A percentile compares a stretch with the other conserved stretches of the same genome.
These are phyloP conservation scores for Corythornis vintsioides DNA, from an alignment of 2,113 vertebrate species.

Conservation along the genomic window DNA sequence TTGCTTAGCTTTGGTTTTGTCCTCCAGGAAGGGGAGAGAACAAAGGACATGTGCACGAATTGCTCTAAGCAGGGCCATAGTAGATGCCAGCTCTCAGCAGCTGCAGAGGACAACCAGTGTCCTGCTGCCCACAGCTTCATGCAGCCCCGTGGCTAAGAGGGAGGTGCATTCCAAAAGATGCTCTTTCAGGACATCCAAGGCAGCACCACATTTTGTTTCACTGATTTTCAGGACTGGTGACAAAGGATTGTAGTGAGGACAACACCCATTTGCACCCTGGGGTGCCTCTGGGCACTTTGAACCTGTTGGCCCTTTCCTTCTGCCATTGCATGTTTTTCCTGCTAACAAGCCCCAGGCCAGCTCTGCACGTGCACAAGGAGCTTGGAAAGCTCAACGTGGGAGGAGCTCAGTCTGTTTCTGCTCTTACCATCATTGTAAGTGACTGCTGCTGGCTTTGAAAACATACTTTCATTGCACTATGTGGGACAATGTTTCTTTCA, in stretches of 20 bases:
- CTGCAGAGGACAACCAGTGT: background rate
- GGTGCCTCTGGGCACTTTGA: background rate
- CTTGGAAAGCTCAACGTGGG: background rate
- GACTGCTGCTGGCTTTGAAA: background rate
- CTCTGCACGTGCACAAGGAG: background rate
- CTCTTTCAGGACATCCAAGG: background rate
- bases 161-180: background rate
- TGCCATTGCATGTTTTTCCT: background rate
- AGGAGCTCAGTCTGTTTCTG: background rate
- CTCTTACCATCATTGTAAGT: background rate
- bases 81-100: background rate
- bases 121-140: background rate
- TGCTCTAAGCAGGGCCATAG: background rate
- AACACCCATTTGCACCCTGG: background rate
- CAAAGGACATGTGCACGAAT: slow-evolving; percentile 7
- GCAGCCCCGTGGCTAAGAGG: background rate
- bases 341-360: background rate
- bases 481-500: background rate
- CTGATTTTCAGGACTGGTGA: background rate
- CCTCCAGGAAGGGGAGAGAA: slow-evolving; percentile 5
- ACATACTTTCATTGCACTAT: fast-evolving
- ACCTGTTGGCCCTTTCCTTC: background rate
- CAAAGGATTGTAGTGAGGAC: background rate
- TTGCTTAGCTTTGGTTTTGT: slow-evolving; percentile 52
- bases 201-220: background rate